A percentile compares a stretch with the other conserved stretches of the same genome.
These are phyloP conservation scores for Caenorhabditis briggsae DNA, from an alignment of 1,140 invertebrate species.

Conservation along the genomic window DNA sequence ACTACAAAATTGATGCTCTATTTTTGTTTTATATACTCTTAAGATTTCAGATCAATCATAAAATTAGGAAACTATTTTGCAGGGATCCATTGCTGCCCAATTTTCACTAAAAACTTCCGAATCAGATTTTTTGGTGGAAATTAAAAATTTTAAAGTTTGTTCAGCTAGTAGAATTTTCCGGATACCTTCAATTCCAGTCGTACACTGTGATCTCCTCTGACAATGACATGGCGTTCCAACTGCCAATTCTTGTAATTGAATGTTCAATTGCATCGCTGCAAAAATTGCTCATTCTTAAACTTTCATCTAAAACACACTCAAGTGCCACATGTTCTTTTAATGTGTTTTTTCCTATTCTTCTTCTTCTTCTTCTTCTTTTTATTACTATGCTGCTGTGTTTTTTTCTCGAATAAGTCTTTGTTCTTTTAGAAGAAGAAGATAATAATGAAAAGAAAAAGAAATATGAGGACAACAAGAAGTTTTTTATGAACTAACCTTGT, in stretches of 20 bases:
- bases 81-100: too few relatives aligned
- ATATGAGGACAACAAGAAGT: background rate
- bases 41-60: too few relatives aligned
- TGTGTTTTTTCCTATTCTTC: background rate
- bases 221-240: constrained; percentile 76
- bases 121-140: too few relatives aligned
- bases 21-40: too few relatives aligned
- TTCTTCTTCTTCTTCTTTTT: constrained; percentile 13
- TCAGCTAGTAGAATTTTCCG: too few relatives aligned
- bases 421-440: background rate
- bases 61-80: too few relatives aligned
- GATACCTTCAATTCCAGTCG: constrained; percentile 66
- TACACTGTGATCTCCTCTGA: constrained; percentile 76
- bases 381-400: constrained; percentile 24
- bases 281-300: background rate
- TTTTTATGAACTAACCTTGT: constrained; percentile 69
- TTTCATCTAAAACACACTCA: constrained; percentile 9
- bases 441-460: constrained; percentile 3
- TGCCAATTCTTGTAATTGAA: constrained; percentile 72
- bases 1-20: too few relatives aligned
- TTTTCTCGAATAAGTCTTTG: background rate
- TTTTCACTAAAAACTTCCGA: too few relatives aligned
- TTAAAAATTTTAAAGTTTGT: background rate
- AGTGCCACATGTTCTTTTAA: constrained; percentile 46
- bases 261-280: constrained; percentile 73